A percentile compares a stretch with the other conserved stretches of the same genome.
Conservation (phyloP, 2,888 invertebrate species). For the Imbricaverruca yamaguchii region DNA sequence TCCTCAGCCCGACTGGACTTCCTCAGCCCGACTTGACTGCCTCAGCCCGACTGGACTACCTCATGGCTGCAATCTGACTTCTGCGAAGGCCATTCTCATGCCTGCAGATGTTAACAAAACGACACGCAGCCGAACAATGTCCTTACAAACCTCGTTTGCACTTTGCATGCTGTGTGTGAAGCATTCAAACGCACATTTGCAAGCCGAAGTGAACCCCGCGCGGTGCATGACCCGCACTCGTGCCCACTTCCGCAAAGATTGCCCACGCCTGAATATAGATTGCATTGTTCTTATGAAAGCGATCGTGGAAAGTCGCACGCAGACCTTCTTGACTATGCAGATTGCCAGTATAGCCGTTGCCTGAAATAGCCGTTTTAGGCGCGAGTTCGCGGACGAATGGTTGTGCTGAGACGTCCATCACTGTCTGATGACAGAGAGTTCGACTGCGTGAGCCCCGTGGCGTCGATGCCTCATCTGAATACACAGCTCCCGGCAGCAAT, state of each 20-base stretch:
- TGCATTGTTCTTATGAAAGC: slow-evolving; percentile 7
- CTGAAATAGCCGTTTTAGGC: background rate
- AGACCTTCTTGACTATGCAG: background rate
- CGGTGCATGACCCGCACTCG: background rate
- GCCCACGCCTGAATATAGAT: background rate
- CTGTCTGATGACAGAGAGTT: too few relatives aligned
- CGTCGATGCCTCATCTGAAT: too few relatives aligned
- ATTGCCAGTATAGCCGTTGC: background rate
- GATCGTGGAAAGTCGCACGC: slow-evolving; percentile 2
- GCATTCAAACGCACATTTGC: background rate
- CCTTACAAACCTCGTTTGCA: background rate
- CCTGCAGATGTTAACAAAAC: background rate
- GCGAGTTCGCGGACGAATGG: background rate
- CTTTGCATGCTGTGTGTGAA: background rate
- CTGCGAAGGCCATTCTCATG: background rate
- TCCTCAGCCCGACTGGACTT: too few relatives aligned
- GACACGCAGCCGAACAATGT: background rate
- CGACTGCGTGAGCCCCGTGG: too few relatives aligned
- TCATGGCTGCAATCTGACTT: background rate
- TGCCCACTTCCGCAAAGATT: background rate
- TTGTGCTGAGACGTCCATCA: background rate
- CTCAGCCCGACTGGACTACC: too few relatives aligned
- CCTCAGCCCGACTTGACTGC: too few relatives aligned
- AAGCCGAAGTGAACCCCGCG: background rate
- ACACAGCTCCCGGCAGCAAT: too few relatives aligned